Conservation (phyloP, 2,888 invertebrate species). For the Volucella zonaria region DNA sequence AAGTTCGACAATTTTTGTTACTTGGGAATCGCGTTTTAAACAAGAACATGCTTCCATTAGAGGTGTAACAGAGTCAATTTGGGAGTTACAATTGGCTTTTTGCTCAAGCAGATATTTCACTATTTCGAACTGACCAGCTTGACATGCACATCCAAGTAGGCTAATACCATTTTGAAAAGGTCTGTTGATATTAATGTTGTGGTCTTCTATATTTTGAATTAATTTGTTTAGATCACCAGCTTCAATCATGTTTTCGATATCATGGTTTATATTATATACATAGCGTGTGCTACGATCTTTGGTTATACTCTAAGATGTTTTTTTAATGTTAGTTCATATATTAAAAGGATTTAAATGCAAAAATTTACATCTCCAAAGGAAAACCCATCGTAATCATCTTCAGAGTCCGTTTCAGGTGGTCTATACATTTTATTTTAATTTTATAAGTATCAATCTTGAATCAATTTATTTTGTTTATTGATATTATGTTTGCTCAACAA, state of each 20-base stretch:
- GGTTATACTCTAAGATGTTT: slow-evolving; percentile 31
- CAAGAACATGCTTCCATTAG: slow-evolving; percentile 80
- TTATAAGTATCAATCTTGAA: neutral
- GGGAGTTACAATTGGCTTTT: slow-evolving; percentile 78
- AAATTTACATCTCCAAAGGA: slow-evolving; percentile 77
- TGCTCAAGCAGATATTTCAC: slow-evolving; percentile 77
- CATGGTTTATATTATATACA: slow-evolving; percentile 73
- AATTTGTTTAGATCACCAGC: slow-evolving; percentile 76
- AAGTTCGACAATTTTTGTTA: slow-evolving; percentile 75
- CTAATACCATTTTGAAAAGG: slow-evolving; percentile 75
- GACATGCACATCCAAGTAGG: slow-evolving; percentile 78
- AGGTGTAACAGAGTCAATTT: slow-evolving; percentile 79
- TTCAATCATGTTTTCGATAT: slow-evolving; percentile 75
- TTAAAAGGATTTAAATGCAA: neutral
- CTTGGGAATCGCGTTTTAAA: slow-evolving; percentile 45
- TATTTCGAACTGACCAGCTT: slow-evolving; percentile 77
- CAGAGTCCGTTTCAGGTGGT: slow-evolving; percentile 79
- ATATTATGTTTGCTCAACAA: no score
- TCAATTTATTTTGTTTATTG: no score
- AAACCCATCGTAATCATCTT: slow-evolving; percentile 80
- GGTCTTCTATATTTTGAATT: slow-evolving; percentile 75
- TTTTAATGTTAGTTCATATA: no score
- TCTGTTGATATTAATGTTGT: slow-evolving; percentile 75
- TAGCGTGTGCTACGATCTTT: slow-evolving; percentile 41
- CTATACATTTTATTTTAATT: slow-evolving; percentile 75